Conservation (phyloP, 1,140 invertebrate genomes). For the Mesaphorura yosii region DNA sequence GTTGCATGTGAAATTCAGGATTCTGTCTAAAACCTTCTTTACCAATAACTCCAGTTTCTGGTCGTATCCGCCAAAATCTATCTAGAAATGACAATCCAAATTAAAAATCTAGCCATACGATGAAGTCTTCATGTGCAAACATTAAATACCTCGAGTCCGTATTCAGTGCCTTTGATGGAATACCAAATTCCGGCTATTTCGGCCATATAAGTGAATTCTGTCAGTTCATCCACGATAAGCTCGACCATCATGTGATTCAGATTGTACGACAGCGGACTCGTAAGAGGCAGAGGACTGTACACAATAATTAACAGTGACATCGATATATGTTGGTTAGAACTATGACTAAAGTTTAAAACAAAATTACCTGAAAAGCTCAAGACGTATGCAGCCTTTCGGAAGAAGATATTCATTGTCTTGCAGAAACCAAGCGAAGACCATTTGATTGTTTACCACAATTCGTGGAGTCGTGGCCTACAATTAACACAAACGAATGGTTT, state of each 20-base stretch:
- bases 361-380: constrained; percentile 63
- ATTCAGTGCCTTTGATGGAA: constrained; percentile 6
- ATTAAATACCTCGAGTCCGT: constrained; percentile 21
- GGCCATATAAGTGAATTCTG: constrained; percentile 84
- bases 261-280: constrained; percentile 71
- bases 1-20: constrained; percentile 70
- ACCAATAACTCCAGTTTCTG: constrained; percentile 79
- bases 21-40: constrained; percentile 71
- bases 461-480: too few species aligned
- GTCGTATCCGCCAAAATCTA: constrained; percentile 76
- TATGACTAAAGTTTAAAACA: too few species aligned
- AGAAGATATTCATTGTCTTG: constrained; percentile 82
- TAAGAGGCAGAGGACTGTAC: constrained; percentile 67
- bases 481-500: too few species aligned
- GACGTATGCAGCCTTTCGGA: constrained; percentile 70
- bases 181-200: constrained; percentile 65
- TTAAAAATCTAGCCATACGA: too few species aligned
- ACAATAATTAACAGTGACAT: neutral
- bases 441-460: constrained; percentile 63
- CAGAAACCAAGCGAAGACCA: constrained; percentile 81
- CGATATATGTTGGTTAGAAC: constrained; percentile 3
- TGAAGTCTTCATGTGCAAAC: too few species aligned
- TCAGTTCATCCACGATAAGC: constrained; percentile 71
- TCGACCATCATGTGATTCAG: constrained; percentile 70
- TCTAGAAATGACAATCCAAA: too few species aligned